phyloP scores from a whole-genome alignment of 1,140 invertebrate genomes.

The Lepidurus couesii region DNA sequence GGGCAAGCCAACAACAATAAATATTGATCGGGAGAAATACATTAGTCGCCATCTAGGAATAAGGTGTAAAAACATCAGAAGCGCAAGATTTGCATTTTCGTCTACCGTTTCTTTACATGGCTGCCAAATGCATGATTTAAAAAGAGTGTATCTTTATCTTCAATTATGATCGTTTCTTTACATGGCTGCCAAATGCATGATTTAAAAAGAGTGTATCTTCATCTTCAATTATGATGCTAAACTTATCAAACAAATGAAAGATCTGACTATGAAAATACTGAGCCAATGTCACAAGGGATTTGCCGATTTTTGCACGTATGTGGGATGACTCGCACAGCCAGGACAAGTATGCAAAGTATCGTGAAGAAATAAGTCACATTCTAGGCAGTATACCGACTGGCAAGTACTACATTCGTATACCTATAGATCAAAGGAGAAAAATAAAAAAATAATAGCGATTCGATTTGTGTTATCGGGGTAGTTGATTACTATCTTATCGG shows the following conservation, averaged over 20 bases:
- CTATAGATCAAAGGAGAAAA: constrained; percentile 48
- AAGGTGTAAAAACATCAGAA: neutral
- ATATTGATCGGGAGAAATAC: neutral
- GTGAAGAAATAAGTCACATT: constrained; percentile 92
- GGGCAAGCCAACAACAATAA: neutral
- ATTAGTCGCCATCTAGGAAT: too few species aligned
- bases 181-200: too few species aligned
- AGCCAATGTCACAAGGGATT: neutral
- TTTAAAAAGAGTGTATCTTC: neutral
- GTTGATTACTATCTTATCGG: constrained; percentile 30
- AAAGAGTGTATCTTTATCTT: neutral
- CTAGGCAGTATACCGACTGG: constrained; percentile 73
- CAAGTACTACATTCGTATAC: constrained; percentile 76
- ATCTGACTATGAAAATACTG: too few species aligned
- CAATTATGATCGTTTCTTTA: neutral
- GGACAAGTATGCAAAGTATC: constrained; percentile 90
- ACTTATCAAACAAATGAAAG: neutral
- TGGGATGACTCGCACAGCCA: constrained; percentile 68
- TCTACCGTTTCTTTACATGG: too few species aligned
- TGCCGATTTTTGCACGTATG: constrained; percentile 45
- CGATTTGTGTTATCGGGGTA: too few species aligned
- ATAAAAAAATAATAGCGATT: constrained; percentile 1
- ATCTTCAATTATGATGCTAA: neutral
- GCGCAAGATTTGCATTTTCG: too few species aligned
- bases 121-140: neutral